These are phyloP conservation scores for Lipotes vexillifer DNA, from an alignment of 2,113 vertebrate genomes.

Conservation along the genomic window DNA sequence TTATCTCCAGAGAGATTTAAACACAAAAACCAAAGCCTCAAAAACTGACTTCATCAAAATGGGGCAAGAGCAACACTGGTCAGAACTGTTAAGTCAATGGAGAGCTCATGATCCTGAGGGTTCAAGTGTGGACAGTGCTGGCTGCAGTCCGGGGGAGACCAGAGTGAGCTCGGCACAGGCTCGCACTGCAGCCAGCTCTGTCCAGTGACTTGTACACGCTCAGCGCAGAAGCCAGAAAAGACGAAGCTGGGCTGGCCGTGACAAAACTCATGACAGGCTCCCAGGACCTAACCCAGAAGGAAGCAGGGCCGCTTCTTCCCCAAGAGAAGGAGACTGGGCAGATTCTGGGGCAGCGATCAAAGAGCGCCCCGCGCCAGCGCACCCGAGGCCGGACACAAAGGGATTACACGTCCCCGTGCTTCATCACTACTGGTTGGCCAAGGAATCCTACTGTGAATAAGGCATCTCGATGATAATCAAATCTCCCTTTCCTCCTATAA, in stretches of 20 bases:
- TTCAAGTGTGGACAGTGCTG: background rate
- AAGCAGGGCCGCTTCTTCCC: rapidly evolving
- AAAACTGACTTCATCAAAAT: constrained; percentile 40
- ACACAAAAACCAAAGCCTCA: constrained; percentile 5
- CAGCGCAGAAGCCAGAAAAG: background rate
- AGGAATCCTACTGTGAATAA: background rate
- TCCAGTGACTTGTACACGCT: rapidly evolving
- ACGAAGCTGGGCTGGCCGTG: background rate
- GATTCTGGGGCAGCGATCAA: background rate
- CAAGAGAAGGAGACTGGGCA: background rate
- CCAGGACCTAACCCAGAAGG: background rate
- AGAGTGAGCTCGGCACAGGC: background rate
- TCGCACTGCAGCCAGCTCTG: background rate
- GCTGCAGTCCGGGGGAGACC: background rate
- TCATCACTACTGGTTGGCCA: background rate
- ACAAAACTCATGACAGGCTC: background rate
- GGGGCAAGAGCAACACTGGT: background rate
- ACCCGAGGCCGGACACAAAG: background rate
- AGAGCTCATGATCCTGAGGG: background rate
- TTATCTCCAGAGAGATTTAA: background rate
- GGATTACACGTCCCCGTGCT: background rate
- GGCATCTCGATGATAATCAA: background rate
- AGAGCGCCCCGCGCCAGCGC: background rate
- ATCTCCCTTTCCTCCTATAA: background rate
- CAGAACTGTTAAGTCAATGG: constrained; percentile 37